These are phyloP conservation scores for Leptarthrus brevirostris DNA, from an alignment of 2,888 invertebrate species.

Conservation along the genomic window DNA sequence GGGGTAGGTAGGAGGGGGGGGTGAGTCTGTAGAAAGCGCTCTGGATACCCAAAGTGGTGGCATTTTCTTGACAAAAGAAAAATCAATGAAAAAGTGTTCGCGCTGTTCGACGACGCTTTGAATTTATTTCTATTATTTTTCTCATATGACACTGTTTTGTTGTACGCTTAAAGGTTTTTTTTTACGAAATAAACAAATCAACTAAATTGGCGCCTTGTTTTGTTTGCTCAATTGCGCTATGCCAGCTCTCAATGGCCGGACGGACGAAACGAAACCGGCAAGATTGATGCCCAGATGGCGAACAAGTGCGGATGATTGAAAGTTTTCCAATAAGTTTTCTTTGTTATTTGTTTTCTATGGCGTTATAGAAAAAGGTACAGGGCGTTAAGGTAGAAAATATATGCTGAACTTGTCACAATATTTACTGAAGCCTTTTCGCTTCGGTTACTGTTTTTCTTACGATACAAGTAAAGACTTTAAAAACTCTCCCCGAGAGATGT, in stretches of 20 bases:
- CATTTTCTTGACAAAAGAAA: neutral
- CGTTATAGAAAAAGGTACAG: constrained; percentile 12
- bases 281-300: constrained; percentile 40
- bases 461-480: too few relatives aligned
- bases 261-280: constrained; percentile 3
- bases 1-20: too few relatives aligned
- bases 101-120: constrained; percentile 6
- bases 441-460: too few relatives aligned
- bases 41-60: too few relatives aligned
- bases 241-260: neutral
- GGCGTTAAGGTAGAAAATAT: constrained; percentile 16
- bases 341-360: neutral
- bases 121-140: too few relatives aligned
- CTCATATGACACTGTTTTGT: neutral
- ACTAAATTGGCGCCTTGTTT: constrained; percentile 32
- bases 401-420: neutral
- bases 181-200: constrained; percentile 29
- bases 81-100: constrained; percentile 31
- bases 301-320: constrained; percentile 15
- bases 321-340: neutral
- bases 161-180: neutral
- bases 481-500: too few relatives aligned
- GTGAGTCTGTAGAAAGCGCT: too few relatives aligned
- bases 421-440: too few relatives aligned
- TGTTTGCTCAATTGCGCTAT: constrained; percentile 32